Conservation (phyloP, 2,888 invertebrate species). For the Troglohyphantes excavatus region DNA sequence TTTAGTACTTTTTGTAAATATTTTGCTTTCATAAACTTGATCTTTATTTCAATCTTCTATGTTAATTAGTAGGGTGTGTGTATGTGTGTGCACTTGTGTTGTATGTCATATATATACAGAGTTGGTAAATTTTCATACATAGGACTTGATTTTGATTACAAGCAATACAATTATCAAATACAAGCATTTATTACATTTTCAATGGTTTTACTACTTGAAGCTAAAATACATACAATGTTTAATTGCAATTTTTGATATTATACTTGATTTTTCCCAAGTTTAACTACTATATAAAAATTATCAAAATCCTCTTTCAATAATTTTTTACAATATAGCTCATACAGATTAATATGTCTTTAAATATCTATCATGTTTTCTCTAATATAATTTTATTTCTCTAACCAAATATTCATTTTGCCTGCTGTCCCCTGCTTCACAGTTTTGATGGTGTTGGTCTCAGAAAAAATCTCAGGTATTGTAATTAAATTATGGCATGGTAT, state of each 20-base stretch:
- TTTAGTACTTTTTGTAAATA: too few species aligned
- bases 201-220: too few species aligned
- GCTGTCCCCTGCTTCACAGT: constrained; percentile 46
- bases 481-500: constrained; percentile 15
- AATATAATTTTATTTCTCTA: constrained; percentile 56
- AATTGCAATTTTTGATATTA: neutral
- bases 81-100: too few species aligned
- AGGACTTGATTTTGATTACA: too few species aligned
- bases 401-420: constrained; percentile 52
- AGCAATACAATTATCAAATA: too few species aligned
- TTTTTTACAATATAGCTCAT: neutral
- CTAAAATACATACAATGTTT: neutral
- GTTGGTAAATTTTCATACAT: too few species aligned
- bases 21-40: too few species aligned
- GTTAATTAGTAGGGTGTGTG: too few species aligned
- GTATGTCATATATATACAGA: too few species aligned
- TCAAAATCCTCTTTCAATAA: neutral
- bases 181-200: too few species aligned
- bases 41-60: too few species aligned
- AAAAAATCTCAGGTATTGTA: constrained; percentile 76
- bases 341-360: neutral
- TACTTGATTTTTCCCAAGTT: neutral
- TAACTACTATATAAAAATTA: neutral
- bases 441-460: constrained; percentile 77
- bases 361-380: constrained; percentile 46